A percentile compares a stretch with the other conserved stretches of the same genome.
These are phyloP conservation scores for Homarus americanus DNA, from an alignment of 1,140 invertebrate genomes.

Conservation along the genomic window DNA sequence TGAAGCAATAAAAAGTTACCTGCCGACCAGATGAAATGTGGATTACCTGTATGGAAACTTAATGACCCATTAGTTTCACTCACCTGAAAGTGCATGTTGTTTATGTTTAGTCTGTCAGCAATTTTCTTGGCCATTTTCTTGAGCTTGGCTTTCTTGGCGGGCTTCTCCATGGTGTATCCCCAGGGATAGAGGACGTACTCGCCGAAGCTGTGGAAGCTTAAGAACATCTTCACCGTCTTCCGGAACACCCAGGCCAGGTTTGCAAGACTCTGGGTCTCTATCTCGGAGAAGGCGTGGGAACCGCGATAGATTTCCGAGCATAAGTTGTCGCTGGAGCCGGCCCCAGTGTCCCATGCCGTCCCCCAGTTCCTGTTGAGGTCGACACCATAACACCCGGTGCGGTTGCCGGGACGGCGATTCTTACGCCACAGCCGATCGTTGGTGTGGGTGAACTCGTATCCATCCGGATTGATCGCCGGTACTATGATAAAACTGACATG, in stretches of 20 bases:
- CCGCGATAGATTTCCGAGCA: constrained; percentile 78
- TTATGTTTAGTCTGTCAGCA: neutral
- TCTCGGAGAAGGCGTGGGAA: constrained; percentile 77
- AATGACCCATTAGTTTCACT: neutral
- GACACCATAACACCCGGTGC: constrained; percentile 72
- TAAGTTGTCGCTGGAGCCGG: constrained; percentile 11
- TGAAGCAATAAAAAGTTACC: no score
- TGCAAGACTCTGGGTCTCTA: constrained; percentile 76
- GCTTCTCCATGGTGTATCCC: constrained; percentile 83
- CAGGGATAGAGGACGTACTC: constrained; percentile 92
- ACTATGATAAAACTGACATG: constrained; percentile 83
- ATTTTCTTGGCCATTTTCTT: constrained; percentile 12
- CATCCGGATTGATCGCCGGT: constrained; percentile 74
- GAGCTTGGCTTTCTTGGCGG: neutral
- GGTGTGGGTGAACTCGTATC: constrained; percentile 74
- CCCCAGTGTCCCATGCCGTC: constrained; percentile 37
- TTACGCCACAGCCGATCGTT: constrained; percentile 76
- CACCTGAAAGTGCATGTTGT: neutral
- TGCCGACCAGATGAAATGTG: no score
- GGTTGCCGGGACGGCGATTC: constrained; percentile 36
- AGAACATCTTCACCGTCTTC: constrained; percentile 83
- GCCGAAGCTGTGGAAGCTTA: constrained; percentile 92
- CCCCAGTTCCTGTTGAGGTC: constrained; percentile 76
- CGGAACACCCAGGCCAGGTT: constrained; percentile 71
- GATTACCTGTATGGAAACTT: no score